Conservation (phyloP, 2,797 vertebrate species). For the Phoebastria nigripes region DNA sequence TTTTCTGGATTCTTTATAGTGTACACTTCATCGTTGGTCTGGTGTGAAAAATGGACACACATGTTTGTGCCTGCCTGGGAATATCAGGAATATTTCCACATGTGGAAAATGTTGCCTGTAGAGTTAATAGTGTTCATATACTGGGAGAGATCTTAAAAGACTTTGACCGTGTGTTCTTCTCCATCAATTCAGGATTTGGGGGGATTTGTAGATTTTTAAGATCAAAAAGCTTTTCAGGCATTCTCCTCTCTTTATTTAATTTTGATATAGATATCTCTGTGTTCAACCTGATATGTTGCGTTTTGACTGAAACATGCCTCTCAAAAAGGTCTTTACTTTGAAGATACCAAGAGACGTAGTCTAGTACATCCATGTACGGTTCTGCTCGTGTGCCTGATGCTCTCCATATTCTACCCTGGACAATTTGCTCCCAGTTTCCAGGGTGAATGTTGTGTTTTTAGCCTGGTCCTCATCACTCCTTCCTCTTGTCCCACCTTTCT, state of each 20-base stretch:
- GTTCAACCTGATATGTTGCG: fast-evolving
- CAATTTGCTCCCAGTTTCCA: background rate
- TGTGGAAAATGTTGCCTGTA: background rate
- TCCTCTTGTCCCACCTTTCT: background rate
- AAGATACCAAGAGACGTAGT: background rate
- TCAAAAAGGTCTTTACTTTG: background rate
- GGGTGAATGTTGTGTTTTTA: background rate
- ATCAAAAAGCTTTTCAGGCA: background rate
- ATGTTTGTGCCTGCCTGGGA: background rate
- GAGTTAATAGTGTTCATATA: background rate
- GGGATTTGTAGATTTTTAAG: background rate
- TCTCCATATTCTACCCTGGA: background rate
- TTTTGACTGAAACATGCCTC: background rate
- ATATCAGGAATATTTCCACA: background rate
- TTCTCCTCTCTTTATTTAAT: background rate
- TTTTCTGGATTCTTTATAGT: background rate
- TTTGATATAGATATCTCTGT: background rate
- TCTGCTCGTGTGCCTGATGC: fast-evolving
- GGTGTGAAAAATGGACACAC: background rate
- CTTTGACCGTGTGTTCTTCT: background rate
- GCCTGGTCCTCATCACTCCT: background rate
- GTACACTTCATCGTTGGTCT: background rate
- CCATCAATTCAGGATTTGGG: background rate
- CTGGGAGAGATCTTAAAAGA: background rate
- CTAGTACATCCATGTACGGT: background rate